Percentiles rank a stretch among this genome's conserved stretches.
phyloP scores from a whole-genome alignment of 2,888 invertebrate species.

The Ptychoptera albimana region DNA sequence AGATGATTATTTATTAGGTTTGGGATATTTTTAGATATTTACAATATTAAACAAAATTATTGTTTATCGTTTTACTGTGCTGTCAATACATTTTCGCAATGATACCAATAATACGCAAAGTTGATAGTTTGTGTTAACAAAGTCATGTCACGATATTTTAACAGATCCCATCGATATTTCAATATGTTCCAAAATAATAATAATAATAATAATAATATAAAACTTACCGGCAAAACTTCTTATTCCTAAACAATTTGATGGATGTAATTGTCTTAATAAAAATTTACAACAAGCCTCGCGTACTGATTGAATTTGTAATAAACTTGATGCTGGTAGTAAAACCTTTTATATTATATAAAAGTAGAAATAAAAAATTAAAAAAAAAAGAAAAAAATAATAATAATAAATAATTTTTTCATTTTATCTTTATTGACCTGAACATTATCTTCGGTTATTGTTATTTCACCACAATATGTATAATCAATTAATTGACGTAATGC shows the following conservation, averaged over 20 bases:
- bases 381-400: neutral
- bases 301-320: slow-evolving; percentile 52
- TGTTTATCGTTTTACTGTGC: no score
- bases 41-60: no score
- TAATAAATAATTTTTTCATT: no score
- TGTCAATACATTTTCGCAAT: no score
- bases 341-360: slow-evolving; percentile 16
- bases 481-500: slow-evolving; percentile 53
- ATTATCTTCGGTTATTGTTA: slow-evolving; percentile 48
- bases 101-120: no score
- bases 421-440: slow-evolving; percentile 34
- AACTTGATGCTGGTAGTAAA: slow-evolving; percentile 53
- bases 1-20: no score
- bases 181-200: neutral
- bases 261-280: slow-evolving; percentile 55
- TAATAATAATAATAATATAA: neutral
- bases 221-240: slow-evolving; percentile 41
- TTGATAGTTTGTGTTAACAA: no score
- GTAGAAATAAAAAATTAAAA: neutral
- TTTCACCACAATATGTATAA: slow-evolving; percentile 60
- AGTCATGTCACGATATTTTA: no score
- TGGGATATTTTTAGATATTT: no score
- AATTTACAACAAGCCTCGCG: slow-evolving; percentile 60
- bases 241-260: slow-evolving; percentile 61
- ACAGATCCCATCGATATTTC: neutral